Evolutionary conservation across 1,140 invertebrate genomes (phyloP), one percentile per base, ranked within the genome.

Genomic region (Rhyzopertha dominica): DNA sequence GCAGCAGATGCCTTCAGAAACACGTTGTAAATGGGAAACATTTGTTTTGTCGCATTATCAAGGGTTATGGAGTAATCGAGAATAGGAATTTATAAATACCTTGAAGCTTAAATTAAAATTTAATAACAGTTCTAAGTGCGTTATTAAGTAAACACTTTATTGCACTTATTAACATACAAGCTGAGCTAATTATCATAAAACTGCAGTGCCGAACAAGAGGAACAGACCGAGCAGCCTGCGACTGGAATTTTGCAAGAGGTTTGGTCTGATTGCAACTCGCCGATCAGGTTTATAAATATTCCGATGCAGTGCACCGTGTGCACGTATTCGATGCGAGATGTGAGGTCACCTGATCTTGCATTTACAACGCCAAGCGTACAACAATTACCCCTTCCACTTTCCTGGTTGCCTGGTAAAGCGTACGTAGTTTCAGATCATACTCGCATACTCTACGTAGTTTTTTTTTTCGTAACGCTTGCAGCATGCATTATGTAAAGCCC

Each of bases 391-490:
- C 35, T 24, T 44, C 10, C 5, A 5, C 5, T n/a, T 10, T 43
- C 30, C 44, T 64, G 58, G 8, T 37, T n/a, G 44, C 62, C 60
- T 64, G 57, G 16, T 59, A 50, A 22, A n/a, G 51, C 43, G 62
- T 64, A 64, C 56, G 62, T 62, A 64, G 49, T 48, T 52, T 57
- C 54, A 61, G 60, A 62, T 61, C 62, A 62, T 58, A 61, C 55
- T 28, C n/a, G 23, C 18, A 26, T 22, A 30, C 34, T 38, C 17
- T 20, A 19, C 20, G 13, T 13, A 26, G 20, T 38, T 35, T 38
- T 5, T 28, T 45, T 45, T 46, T 25, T 43, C 25, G 40, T 29
- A n/a, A n/a, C n/a, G n/a, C n/a, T n/a, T n/a, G n/a, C n/a, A n/a
- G n/a, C n/a, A n/a, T n/a, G n/a, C n/a, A n/a, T n/a, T n/a, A n/a